phyloP scores from a whole-genome alignment of 2,888 invertebrate species.

The Chelonus formosanus region DNA sequence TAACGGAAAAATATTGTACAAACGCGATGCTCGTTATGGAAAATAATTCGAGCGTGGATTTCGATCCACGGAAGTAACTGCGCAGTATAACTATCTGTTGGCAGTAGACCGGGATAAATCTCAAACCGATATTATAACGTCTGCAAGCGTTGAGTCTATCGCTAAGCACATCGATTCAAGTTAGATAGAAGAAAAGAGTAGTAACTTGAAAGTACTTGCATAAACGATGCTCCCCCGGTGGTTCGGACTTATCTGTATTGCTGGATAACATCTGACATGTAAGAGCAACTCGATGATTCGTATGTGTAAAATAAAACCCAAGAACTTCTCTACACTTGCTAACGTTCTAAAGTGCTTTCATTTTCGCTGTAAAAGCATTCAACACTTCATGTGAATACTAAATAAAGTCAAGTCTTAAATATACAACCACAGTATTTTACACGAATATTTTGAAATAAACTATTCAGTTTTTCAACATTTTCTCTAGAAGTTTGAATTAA shows the following conservation, averaged over 20 bases:
- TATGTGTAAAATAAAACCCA: slow-evolving; percentile 16
- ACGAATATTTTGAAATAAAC: too few relatives aligned
- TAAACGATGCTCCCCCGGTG: slow-evolving; percentile 34
- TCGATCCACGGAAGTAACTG: slow-evolving; percentile 23
- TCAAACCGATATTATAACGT: slow-evolving; percentile 9
- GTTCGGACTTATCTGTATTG: slow-evolving; percentile 38
- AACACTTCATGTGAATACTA: neutral
- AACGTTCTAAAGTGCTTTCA: slow-evolving; percentile 7
- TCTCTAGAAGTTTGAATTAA: too few relatives aligned
- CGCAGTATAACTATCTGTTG: slow-evolving; percentile 14
- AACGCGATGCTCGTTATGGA: slow-evolving; percentile 36
- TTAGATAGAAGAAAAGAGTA: slow-evolving; percentile 21
- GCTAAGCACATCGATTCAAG: slow-evolving; percentile 22
- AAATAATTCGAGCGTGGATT: slow-evolving; percentile 31
- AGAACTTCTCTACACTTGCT: too few relatives aligned
- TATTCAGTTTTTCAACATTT: too few relatives aligned
- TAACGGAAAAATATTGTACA: slow-evolving; percentile 32
- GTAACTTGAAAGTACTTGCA: slow-evolving; percentile 19
- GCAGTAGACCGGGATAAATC: slow-evolving; percentile 12
- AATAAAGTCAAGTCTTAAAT: too few relatives aligned
- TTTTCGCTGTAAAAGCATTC: slow-evolving; percentile 3
- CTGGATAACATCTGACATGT: slow-evolving; percentile 44
- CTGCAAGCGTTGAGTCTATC: slow-evolving; percentile 3
- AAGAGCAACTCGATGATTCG: slow-evolving; percentile 43
- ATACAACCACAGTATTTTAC: too few relatives aligned